These are phyloP conservation scores for Coregonus ussuriensis DNA, from an alignment of 2,797 vertebrate species.

Conservation along the genomic window DNA sequence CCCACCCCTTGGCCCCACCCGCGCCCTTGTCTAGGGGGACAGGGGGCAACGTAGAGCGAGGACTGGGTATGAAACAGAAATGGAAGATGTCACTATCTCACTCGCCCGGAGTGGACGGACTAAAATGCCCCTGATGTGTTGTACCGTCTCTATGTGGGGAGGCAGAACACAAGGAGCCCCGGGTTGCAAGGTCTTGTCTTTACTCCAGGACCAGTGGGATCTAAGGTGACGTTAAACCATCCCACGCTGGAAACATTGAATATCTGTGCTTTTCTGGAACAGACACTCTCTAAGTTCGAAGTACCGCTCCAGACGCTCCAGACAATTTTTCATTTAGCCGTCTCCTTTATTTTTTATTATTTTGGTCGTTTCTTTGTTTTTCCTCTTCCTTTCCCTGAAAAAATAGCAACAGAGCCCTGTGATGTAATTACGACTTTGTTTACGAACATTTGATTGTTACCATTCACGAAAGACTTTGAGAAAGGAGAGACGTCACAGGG, in stretches of 20 bases:
- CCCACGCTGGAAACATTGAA: neutral
- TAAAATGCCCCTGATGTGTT: slow-evolving; percentile 13
- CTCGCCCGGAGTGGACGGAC: slow-evolving; percentile 38
- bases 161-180: neutral
- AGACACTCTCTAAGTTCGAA: slow-evolving; percentile 24
- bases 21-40: slow-evolving; percentile 61
- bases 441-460: slow-evolving; percentile 55
- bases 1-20: slow-evolving; percentile 60
- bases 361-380: slow-evolving; percentile 9
- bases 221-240: slow-evolving; percentile 13
- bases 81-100: slow-evolving; percentile 47
- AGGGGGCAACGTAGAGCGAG: slow-evolving; percentile 54
- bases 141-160: slow-evolving; percentile 17
- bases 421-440: slow-evolving; percentile 61
- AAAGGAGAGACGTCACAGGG: slow-evolving; percentile 30
- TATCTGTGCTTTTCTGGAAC: slow-evolving; percentile 47
- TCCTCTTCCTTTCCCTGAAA: slow-evolving; percentile 29
- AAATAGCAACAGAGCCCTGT: slow-evolving; percentile 52
- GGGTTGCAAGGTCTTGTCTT: neutral
- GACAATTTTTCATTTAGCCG: slow-evolving; percentile 22
- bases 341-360: slow-evolving; percentile 36
- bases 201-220: slow-evolving; percentile 27
- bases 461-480: slow-evolving; percentile 43
- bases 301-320: slow-evolving; percentile 31
- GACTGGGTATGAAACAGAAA: slow-evolving; percentile 33